Conservation (phyloP, 1,140 invertebrate genomes). For the Arctopsyche grandis region DNA sequence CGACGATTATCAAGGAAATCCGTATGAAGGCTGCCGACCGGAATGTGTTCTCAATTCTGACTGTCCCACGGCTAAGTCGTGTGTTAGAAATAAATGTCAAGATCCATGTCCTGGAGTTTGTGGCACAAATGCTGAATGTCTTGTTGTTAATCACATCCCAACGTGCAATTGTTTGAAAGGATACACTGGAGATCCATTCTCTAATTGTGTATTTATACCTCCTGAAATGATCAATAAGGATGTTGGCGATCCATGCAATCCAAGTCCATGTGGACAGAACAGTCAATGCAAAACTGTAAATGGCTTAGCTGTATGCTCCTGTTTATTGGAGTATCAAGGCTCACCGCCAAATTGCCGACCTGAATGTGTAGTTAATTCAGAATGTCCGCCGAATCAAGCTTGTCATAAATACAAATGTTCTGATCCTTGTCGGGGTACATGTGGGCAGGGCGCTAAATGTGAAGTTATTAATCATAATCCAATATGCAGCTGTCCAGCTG, state of each 20-base stretch:
- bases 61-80: conserved; percentile 77
- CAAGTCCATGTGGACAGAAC: conserved; percentile 74
- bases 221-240: conserved; percentile 30
- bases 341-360: conserved; percentile 70
- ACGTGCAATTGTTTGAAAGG: conserved; percentile 79
- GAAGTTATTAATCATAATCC: conserved; percentile 75
- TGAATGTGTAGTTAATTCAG: conserved; percentile 71
- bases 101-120: conserved; percentile 84
- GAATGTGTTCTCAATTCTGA: conserved; percentile 83
- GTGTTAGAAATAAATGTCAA: conserved; percentile 78
- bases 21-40: conserved; percentile 77
- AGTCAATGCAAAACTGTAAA: conserved; percentile 70
- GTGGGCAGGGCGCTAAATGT: conserved; percentile 71
- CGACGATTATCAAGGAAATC: conserved; percentile 75
- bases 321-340: conserved; percentile 70
- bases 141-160: conserved; percentile 79
- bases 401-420: conserved; percentile 72
- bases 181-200: conserved; percentile 81
- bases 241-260: conserved; percentile 68
- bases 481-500: conserved; percentile 71
- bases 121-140: conserved; percentile 79
- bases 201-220: conserved; percentile 57
- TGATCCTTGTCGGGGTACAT: conserved; percentile 72
- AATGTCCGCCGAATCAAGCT: conserved; percentile 70
- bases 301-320: conserved; percentile 71